Base-by-base conservation (phyloP, 1,140 invertebrate genomes). In the Drosophila mojavensis region DNA sequence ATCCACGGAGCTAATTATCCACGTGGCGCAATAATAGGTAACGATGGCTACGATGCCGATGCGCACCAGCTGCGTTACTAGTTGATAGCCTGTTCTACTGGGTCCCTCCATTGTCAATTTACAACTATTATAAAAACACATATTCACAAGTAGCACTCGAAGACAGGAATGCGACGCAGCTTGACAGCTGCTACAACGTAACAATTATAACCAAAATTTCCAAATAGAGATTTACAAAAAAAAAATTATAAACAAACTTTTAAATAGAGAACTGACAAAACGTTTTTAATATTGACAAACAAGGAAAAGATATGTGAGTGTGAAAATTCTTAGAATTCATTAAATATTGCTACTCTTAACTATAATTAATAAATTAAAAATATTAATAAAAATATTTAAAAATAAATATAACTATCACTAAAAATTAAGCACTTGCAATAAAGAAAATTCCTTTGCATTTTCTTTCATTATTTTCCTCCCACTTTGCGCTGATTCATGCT, bases 11-110 rank as follows among this genome's bases (percentile, higher is more conserved):
- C 95, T 95, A 74, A 98, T 94, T 26, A 98, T 93, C 95, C 96
- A 97, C 94, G 96, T 97, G 77, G 98, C 95, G 51, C 95, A 95
- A 79, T 97, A 95, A 93, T 96, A 98, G n/a, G 97, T 96, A 11
- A 97, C 94, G 0, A 95, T 96, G 28, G 96, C 96, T 39, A 97
- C 95, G 54, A 97, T 94, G 1, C 96, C 95, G 60, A 97, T 92
- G 78, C 96, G 94, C 54, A 97, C 93, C 15, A 96, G 93, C 79
- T 96, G 93, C 90, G 94, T 93, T 69, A 96, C 92, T 67, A 96
- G 93, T 92, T 96, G 95, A 74, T 93, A 94, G 78, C 94, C 93
- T 6, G 75, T 36, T 39, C 48, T 24, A 13, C 74, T 68, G 4
- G 59, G 17, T 36, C 62, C 65, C 9, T 85, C 81, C 81, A 84